Conservation (phyloP, 2,888 invertebrate genomes). For the Diachrysia chrysitis region DNA sequence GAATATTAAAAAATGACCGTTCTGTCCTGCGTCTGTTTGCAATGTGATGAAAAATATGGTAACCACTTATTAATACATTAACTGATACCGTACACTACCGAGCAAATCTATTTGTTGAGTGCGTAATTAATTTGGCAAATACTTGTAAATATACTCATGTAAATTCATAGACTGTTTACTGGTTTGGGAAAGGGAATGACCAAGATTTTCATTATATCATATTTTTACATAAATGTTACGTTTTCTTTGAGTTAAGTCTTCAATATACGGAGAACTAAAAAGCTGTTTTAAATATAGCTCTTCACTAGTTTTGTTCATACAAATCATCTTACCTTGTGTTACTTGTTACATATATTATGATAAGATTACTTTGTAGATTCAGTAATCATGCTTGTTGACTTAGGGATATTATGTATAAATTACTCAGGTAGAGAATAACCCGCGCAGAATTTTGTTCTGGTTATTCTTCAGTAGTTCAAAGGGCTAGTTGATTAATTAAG, state of each 20-base stretch:
- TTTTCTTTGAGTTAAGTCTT: not conserved
- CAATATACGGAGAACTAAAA: not conserved
- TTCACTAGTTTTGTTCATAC: not conserved
- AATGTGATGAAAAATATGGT: constrained; percentile 47
- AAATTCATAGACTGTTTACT: not conserved
- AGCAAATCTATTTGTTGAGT: constrained; percentile 29
- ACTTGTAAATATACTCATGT: not conserved
- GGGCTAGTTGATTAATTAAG: no score
- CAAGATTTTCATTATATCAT: not conserved
- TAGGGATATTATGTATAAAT: not conserved
- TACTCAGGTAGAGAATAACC: not conserved
- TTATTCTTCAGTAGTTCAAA: no score
- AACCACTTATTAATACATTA: constrained; percentile 50
- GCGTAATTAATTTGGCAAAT: constrained; percentile 22
- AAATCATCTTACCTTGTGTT: not conserved
- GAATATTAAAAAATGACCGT: constrained; percentile 36
- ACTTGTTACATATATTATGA: not conserved
- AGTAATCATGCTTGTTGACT: not conserved
- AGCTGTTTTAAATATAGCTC: not conserved
- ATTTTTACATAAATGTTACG: not conserved
- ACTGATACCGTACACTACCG: constrained; percentile 34
- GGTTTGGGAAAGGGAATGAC: not conserved
- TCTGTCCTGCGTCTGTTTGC: constrained; percentile 44
- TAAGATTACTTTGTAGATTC: not conserved
- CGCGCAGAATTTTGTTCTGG: not conserved